A percentile compares a stretch with the other conserved stretches of the same genome.
phyloP scores from a whole-genome alignment of 2,888 invertebrate species.

The Pachymerium ferrugineum region DNA sequence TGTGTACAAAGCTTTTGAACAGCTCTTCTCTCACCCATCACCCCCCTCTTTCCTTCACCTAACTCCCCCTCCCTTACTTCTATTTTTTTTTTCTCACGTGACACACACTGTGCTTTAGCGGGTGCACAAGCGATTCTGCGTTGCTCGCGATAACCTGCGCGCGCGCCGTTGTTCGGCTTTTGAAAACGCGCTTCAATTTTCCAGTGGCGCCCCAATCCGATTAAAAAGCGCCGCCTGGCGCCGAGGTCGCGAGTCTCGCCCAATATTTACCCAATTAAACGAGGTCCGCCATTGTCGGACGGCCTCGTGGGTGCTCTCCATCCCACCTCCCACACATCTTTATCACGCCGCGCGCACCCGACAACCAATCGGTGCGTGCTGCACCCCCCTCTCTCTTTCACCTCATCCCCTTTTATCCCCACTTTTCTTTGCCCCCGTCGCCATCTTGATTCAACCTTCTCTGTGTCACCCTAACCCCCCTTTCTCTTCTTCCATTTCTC shows the following conservation, averaged over 20 bases:
- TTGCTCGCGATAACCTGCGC: slow-evolving; percentile 30
- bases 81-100: background rate
- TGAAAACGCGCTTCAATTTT: slow-evolving; percentile 32
- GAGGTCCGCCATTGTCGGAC: slow-evolving; percentile 24
- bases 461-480: background rate
- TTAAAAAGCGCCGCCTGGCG: slow-evolving; percentile 23
- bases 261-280: slow-evolving; percentile 34
- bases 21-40: background rate
- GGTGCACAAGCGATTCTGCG: slow-evolving; percentile 27
- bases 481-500: background rate
- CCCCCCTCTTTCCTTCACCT: no score
- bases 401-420: background rate
- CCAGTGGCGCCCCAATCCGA: slow-evolving; percentile 20
- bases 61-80: background rate
- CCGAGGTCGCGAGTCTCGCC: slow-evolving; percentile 28
- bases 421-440: background rate
- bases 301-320: slow-evolving; percentile 7
- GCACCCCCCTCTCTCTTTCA: background rate
- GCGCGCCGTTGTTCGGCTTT: slow-evolving; percentile 28
- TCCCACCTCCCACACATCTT: background rate
- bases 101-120: background rate
- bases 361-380: background rate
- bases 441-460: background rate
- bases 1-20: background rate
- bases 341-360: slow-evolving; percentile 6